These are phyloP conservation scores for Probaryconus sp. DNA, from an alignment of 1,140 invertebrate species.

Conservation along the genomic window DNA sequence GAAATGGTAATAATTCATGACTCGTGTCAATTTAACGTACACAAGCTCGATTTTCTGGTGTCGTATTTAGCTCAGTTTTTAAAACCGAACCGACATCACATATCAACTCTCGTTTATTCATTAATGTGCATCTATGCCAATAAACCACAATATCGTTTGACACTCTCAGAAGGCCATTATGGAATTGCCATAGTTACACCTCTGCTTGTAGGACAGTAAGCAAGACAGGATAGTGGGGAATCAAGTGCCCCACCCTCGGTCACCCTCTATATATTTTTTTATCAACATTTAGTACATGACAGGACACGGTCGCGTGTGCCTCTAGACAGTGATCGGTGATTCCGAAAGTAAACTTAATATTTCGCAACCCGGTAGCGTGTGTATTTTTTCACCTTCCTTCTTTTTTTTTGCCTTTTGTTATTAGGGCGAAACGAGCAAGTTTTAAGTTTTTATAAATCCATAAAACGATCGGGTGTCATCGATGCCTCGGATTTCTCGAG, in stretches of 20 bases:
- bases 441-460: too few species aligned
- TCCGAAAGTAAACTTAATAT: too few species aligned
- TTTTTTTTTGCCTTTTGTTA: conserved; percentile 2
- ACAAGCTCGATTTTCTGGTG: too few species aligned
- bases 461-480: conserved; percentile 1
- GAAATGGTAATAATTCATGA: too few species aligned
- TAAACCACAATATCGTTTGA: conserved; percentile 30
- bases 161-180: conserved; percentile 31
- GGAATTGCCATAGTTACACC: conserved; percentile 24
- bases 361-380: too few species aligned
- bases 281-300: conserved; percentile 65
- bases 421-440: too few species aligned
- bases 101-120: too few species aligned
- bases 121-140: conserved; percentile 21
- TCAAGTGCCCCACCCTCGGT: conserved; percentile 42
- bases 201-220: conserved; percentile 13
- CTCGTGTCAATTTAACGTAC: too few species aligned
- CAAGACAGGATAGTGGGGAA: conserved; percentile 48
- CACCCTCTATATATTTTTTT: conserved; percentile 69
- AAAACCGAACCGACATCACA: too few species aligned
- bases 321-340: conserved; percentile 33
- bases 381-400: conserved; percentile 10
- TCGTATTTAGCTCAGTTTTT: too few species aligned
- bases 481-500: conserved; percentile 7
- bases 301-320: conserved; percentile 57